Base-by-base conservation (phyloP, 2,797 vertebrate species). In the Pipistrellus pipistrellus region DNA sequence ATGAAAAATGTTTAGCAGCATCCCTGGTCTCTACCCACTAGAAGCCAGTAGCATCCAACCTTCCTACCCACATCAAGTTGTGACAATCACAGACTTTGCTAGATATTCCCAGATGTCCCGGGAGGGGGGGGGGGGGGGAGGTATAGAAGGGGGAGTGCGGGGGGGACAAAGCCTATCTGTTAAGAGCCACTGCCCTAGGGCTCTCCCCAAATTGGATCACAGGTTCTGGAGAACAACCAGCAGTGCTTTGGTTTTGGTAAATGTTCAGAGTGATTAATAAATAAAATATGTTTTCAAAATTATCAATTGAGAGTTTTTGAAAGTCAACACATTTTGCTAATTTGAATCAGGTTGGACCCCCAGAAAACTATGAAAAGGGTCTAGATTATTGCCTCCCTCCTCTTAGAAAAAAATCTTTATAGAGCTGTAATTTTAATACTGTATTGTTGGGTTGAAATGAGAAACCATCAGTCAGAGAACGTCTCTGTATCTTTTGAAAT, bases 241-340 rank as follows among this genome's bases (percentile, higher is more conserved):
- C 75, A 44, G 15, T 21, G 20, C 69, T 71, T 78, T 62, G 57
- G 57, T 30, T 59, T 59, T 21, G 51, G 27, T 73, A 91, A 46
- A 23, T 15, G 25, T n/a, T 88, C 64, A 83, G 35, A 90, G 46
- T 41, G 32, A 84, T n/a, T 93, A 88, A 81, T 8, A 27, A 77
- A 73, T 62, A 92, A 73, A 96, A 72, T n/a, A 59, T 35, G 32
- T 88, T 93, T 90, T 1, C 6, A 64, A 77, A 85, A 71, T 72
- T 20, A 62, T 77, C 32, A 25, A 68, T 85, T 51, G 48, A 30
- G 25, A 94, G 25, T 92, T 82, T 95, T 57, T 95, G 51, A 93
- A 91, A 96, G 87, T 77, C 83, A 91, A 87, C 59, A 94, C 21
- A 76, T 44, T 6, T 59, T 59, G 48, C 77, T 94, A 27, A 78